phyloP scores from a whole-genome alignment of 92 coral and sea anemone species.

The Actinernus sp. region DNA sequence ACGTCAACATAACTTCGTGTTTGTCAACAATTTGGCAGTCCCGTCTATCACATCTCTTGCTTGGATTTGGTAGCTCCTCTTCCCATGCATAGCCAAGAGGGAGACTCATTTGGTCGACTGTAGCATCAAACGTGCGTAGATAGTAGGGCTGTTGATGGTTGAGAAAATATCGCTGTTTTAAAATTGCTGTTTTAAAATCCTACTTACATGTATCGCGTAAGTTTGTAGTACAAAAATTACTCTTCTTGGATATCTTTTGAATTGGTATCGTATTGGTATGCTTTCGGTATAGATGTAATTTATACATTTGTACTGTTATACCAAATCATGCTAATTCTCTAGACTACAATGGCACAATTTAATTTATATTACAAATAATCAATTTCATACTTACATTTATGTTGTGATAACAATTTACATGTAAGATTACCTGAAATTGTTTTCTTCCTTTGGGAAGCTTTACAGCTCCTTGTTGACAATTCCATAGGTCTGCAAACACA shows the following conservation, averaged over 20 bases:
- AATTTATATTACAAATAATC: too few relatives aligned
- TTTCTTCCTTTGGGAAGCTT: slow-evolving; percentile 35
- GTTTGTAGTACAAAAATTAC: too few relatives aligned
- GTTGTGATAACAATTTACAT: neutral
- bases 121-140: slow-evolving; percentile 38
- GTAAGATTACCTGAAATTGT: slow-evolving; percentile 21
- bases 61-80: slow-evolving; percentile 14
- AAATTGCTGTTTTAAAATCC: too few relatives aligned
- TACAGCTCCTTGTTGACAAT: slow-evolving; percentile 13
- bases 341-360: too few relatives aligned
- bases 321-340: too few relatives aligned
- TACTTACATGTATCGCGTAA: too few relatives aligned
- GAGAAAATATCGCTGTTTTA: neutral
- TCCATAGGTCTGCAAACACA: slow-evolving; percentile 27
- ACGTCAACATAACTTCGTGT: slow-evolving; percentile 11
- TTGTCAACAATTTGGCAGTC: neutral
- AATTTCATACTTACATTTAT: too few relatives aligned
- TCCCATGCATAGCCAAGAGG: slow-evolving; percentile 49
- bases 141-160: slow-evolving; percentile 30
- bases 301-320: too few relatives aligned
- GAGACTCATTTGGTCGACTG: slow-evolving; percentile 36
- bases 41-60: slow-evolving; percentile 12
- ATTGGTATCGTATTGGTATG: too few relatives aligned
- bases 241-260: too few relatives aligned
- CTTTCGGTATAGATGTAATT: too few relatives aligned